Evolutionary conservation across 1,140 invertebrate genomes (phyloP).

Genomic region (Hypothenemus hampei): DNA sequence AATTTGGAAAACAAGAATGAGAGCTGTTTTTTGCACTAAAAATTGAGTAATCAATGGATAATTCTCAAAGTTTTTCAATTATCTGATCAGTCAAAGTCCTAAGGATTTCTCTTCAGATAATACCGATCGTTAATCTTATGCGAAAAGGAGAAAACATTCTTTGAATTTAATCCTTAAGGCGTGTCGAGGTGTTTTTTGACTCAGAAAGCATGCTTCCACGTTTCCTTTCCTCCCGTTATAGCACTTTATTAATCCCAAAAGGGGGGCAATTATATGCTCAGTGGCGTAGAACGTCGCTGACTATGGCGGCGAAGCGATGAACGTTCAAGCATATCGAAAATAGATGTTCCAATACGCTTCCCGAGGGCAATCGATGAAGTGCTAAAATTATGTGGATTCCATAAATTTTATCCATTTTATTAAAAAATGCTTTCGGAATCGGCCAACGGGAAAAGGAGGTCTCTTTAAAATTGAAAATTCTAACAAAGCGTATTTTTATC

Average conservation of each 20-base stretch:
- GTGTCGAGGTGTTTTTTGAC: background rate
- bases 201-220: background rate
- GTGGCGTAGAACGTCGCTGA: conserved; percentile 29
- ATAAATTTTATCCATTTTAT: too few species aligned
- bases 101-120: background rate
- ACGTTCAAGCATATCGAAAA: conserved; percentile 17
- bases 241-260: conserved; percentile 34
- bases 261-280: conserved; percentile 33
- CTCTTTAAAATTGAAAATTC: too few species aligned
- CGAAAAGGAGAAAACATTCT: conserved; percentile 5
- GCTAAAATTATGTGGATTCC: too few species aligned
- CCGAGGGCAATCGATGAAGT: too few species aligned
- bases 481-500: too few species aligned
- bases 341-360: conserved; percentile 19
- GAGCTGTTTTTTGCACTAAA: too few species aligned
- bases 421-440: too few species aligned
- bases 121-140: conserved; percentile 4
- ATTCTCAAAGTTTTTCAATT: too few species aligned
- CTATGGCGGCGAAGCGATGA: conserved; percentile 2
- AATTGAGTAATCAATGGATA: too few species aligned
- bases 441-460: too few species aligned
- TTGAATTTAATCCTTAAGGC: background rate
- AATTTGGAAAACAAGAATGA: too few species aligned
- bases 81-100: background rate
- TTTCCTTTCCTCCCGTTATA: too few species aligned